These are phyloP conservation scores for Florisuga fusca DNA, from an alignment of 2,797 vertebrate species.

Conservation along the genomic window DNA sequence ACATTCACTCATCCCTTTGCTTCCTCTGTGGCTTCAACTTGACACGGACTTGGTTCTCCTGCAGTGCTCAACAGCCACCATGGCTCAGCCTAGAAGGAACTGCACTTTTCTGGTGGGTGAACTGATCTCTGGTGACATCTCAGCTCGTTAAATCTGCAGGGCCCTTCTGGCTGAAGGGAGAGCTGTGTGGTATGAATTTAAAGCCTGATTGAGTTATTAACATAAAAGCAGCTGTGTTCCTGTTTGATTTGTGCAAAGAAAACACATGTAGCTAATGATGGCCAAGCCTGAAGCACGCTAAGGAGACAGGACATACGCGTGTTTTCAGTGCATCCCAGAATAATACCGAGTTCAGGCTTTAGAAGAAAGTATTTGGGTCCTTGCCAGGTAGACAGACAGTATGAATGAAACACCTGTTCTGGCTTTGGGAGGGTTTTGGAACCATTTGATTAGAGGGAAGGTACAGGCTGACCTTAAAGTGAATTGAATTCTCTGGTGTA, in stretches of 20 bases:
- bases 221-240: constrained; percentile 56
- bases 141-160: constrained; percentile 53
- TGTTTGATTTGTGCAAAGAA: constrained; percentile 17
- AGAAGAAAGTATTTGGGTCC: constrained; percentile 61
- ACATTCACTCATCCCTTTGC: neutral
- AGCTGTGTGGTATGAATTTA: neutral
- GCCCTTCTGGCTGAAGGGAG: constrained; percentile 17
- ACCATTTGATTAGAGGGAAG: constrained; percentile 56
- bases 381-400: constrained; percentile 70
- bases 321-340: neutral
- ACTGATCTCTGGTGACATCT: constrained; percentile 62
- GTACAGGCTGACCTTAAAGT: constrained; percentile 68
- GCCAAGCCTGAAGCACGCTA: neutral
- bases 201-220: constrained; percentile 27
- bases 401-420: constrained; percentile 76
- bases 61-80: neutral
- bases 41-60: neutral
- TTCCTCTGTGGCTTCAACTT: neutral
- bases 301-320: neutral
- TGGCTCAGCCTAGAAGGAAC: neutral
- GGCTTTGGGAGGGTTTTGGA: constrained; percentile 61
- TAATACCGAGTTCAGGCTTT: constrained; percentile 18
- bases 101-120: constrained; percentile 52
- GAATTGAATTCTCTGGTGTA: constrained; percentile 61
- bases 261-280: neutral